These are phyloP conservation scores for Ernsta delagoae DNA, from an alignment of 2,888 invertebrate genomes.

Conservation along the genomic window DNA sequence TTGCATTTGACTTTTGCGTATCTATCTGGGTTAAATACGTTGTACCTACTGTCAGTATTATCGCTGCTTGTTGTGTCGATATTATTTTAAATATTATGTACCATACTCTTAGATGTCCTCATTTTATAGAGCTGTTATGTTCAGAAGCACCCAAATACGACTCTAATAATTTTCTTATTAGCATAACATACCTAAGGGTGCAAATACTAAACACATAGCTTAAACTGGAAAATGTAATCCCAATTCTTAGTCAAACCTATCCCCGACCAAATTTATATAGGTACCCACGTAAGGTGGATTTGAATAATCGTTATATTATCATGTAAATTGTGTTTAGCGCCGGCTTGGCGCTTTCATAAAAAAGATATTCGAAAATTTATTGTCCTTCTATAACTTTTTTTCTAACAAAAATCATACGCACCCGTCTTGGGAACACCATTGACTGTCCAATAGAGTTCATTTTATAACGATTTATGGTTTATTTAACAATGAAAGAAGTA, in stretches of 20 bases:
- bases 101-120: background rate
- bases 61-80: background rate
- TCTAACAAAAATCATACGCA: constrained; percentile 55
- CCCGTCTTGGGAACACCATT: constrained; percentile 61
- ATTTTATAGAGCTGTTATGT: no score
- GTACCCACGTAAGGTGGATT: constrained; percentile 7
- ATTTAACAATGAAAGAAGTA: constrained; percentile 77
- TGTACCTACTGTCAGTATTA: background rate
- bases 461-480: constrained; percentile 83
- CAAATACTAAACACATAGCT: background rate
- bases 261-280: background rate
- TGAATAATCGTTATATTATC: constrained; percentile 55
- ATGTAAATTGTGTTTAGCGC: constrained; percentile 77
- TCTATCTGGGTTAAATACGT: background rate
- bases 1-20: background rate
- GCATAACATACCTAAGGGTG: background rate
- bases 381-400: constrained; percentile 52
- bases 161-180: constrained; percentile 17
- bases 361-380: constrained; percentile 62
- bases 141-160: no score
- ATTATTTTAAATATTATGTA: background rate
- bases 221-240: background rate
- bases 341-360: constrained; percentile 70
- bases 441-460: constrained; percentile 71
- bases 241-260: background rate